Conservation (phyloP, 1,140 invertebrate genomes). For the Atta colombica region DNA sequence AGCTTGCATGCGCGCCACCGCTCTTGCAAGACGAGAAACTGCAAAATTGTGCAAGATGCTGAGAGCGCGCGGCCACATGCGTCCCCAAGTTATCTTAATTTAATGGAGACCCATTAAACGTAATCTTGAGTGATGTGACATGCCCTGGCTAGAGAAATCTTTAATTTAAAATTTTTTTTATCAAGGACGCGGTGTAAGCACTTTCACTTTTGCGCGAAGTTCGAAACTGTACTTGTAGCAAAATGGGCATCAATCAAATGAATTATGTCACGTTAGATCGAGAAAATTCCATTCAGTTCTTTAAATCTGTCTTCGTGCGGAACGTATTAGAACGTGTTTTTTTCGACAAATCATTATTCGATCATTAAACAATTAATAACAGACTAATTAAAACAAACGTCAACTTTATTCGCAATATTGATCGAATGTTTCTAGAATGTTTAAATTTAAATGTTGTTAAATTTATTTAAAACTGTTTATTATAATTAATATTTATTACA, state of each 20-base stretch:
- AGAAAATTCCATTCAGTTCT: background rate
- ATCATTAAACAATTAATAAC: background rate
- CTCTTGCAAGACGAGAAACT: slow-evolving; percentile 29
- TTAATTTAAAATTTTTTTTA: slow-evolving; percentile 57
- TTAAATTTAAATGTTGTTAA: background rate
- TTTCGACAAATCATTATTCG: background rate
- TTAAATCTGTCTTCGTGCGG: background rate
- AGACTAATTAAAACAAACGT: background rate
- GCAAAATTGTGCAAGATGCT: slow-evolving; percentile 50
- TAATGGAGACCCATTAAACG: slow-evolving; percentile 54
- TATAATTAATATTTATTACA: background rate
- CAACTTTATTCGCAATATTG: background rate
- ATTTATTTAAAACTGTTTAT: background rate
- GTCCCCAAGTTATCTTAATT: slow-evolving; percentile 56
- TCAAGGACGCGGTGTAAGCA: slow-evolving; percentile 45
- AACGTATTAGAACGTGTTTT: background rate
- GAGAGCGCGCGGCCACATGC: slow-evolving; percentile 13
- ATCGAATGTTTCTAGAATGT: background rate
- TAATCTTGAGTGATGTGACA: slow-evolving; percentile 65
- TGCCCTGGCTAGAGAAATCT: slow-evolving; percentile 56
- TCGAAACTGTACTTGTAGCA: slow-evolving; percentile 40
- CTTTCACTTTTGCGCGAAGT: slow-evolving; percentile 53
- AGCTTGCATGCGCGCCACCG: background rate
- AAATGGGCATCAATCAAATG: background rate
- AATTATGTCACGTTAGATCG: background rate